A percentile compares a stretch with the other conserved stretches of the same genome.
These are phyloP conservation scores for Acronicta aceris DNA, from an alignment of 2,888 invertebrate genomes.

Conservation along the genomic window DNA sequence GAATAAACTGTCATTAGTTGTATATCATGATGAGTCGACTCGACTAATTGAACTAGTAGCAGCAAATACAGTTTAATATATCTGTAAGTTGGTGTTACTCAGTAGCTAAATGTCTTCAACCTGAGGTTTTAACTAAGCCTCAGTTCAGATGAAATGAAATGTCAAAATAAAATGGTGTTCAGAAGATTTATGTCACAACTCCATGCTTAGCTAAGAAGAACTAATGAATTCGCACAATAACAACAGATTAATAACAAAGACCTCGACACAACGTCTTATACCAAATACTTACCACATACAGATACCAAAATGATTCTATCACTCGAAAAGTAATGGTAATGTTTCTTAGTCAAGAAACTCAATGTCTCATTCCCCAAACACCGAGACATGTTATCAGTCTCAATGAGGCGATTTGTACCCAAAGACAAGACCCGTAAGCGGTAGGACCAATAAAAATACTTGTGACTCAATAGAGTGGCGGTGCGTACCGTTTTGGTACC, in stretches of 20 bases:
- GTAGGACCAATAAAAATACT: constrained; percentile 49
- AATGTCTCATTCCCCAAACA: constrained; percentile 3
- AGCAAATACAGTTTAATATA: not conserved
- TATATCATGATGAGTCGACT: constrained; percentile 13
- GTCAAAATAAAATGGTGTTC: too few relatives aligned
- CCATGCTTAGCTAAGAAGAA: too few relatives aligned
- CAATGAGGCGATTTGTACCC: constrained; percentile 58
- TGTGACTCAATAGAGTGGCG: constrained; percentile 45
- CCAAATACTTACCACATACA: too few relatives aligned
- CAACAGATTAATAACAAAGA: not conserved
- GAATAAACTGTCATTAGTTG: constrained; percentile 40
- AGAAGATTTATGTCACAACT: too few relatives aligned
- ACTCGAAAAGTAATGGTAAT: not conserved
- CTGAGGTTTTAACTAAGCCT: too few relatives aligned
- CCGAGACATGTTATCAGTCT: constrained; percentile 33
- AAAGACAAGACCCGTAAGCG: constrained; percentile 48
- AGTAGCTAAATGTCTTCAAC: too few relatives aligned
- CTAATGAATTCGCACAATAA: too few relatives aligned
- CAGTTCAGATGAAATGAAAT: too few relatives aligned
- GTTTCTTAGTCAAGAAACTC: constrained; percentile 6
- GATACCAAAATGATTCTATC: too few relatives aligned
- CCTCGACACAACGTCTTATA: not conserved
- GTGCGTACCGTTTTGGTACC: constrained; percentile 31
- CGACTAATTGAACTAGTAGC: not conserved
- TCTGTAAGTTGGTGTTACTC: too few relatives aligned